Base-by-base conservation (phyloP, 2,113 vertebrate species). In the Typhlomys cinereus region DNA sequence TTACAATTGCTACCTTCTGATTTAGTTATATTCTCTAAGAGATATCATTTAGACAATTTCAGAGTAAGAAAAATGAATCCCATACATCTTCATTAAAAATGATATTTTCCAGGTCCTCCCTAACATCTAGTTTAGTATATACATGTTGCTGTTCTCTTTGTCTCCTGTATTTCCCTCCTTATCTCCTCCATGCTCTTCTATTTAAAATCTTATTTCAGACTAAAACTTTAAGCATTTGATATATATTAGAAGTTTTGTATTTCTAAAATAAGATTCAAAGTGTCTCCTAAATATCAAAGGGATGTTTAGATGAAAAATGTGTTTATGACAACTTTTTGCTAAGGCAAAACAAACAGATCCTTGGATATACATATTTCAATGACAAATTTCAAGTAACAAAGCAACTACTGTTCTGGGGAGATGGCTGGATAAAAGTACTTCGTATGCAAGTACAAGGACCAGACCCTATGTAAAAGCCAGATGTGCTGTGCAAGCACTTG, bases 191-290 rank as follows among this genome's bases (percentile, higher is more conserved):
- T 62, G 90, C 48, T 61, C n/a, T 71, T 2, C 76, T 88, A 89
- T 85, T 15, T 91, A 85, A 92, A 88, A 80, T 29, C n/a, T 81
- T 61, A 50, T 18, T 75, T 88, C 8, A 94, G 2, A 82, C 39
- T 85, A 91, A 90, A 85, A 21, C 34, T 94, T 85, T 73, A 91
- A 36, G 76, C 25, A 92, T 84, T 71, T 91, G 71, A 85, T n/a
- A 94, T 18, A 11, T 25, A 64, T 74, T 61, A 31, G 21, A 29
- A 48, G 31, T 0, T 8, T 52, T 90, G 44, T 61, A 64, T 80
- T 91, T 92, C 25, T 59, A 57, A 70, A 91, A 83, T 44, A 85
- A 71, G 36, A 88, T 87, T 74, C 23, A 83, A 46, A 88, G 79
- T 57, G 50, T 75, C 15, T 93, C 23, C 36, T 81, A 85, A 73